A percentile compares a stretch with the other conserved stretches of the same genome.
phyloP scores from a whole-genome alignment of 2,888 invertebrate genomes.

The Drosophila neotestacea region DNA sequence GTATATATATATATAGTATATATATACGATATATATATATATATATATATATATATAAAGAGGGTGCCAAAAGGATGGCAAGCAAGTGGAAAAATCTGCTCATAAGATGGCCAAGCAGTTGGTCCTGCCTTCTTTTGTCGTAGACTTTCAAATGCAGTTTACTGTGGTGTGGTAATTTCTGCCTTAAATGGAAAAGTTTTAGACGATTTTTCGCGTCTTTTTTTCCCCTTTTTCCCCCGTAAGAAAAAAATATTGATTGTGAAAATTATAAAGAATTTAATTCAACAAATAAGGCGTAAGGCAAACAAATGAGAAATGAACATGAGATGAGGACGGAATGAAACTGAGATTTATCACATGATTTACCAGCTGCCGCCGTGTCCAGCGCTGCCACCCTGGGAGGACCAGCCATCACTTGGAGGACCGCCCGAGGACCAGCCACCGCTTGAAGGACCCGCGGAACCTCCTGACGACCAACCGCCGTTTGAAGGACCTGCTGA shows the following conservation, averaged over 20 bases:
- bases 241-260: constrained; percentile 53
- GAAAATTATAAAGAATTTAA: constrained; percentile 70
- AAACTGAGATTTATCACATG: constrained; percentile 51
- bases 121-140: constrained; percentile 19
- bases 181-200: constrained; percentile 72
- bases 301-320: constrained; percentile 35
- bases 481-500: constrained; percentile 34
- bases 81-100: not conserved
- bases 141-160: constrained; percentile 46
- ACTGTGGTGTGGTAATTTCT: constrained; percentile 39
- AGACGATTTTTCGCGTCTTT: constrained; percentile 47
- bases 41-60: not conserved
- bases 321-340: constrained; percentile 35
- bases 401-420: constrained; percentile 43
- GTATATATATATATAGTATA: not conserved
- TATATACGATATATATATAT: not conserved
- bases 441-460: constrained; percentile 37
- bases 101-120: constrained; percentile 4
- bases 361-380: constrained; percentile 61
- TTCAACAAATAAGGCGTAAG: constrained; percentile 59
- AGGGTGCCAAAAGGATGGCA: constrained; percentile 6
- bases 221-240: not conserved
- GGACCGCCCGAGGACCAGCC: constrained; percentile 51
- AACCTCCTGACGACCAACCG: constrained; percentile 48
- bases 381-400: constrained; percentile 34